phyloP scores from a whole-genome alignment of 2,113 vertebrate genomes.

The Suricata suricatta region DNA sequence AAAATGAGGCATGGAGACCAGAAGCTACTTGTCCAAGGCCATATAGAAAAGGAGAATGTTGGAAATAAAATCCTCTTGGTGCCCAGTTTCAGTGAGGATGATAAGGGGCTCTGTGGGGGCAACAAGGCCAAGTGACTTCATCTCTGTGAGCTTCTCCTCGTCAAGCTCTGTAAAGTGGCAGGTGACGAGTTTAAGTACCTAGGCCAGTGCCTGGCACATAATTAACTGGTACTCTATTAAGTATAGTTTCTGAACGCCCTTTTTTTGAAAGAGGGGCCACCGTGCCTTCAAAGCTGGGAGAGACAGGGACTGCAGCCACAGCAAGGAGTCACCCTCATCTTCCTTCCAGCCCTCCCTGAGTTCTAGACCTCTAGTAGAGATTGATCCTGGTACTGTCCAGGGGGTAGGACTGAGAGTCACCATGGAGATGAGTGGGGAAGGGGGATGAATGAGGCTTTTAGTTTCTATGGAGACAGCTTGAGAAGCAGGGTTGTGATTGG shows the following conservation, averaged over 20 bases:
- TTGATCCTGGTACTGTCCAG: background rate
- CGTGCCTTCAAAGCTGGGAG: background rate
- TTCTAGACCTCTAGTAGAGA: conserved; percentile 30
- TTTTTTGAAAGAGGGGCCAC: background rate
- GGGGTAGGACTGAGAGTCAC: conserved; percentile 20
- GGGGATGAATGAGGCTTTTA: background rate
- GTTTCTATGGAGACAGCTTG: conserved; percentile 58
- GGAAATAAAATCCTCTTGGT: conserved; percentile 38
- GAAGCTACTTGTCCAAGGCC: background rate
- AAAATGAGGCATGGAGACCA: background rate
- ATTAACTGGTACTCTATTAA: background rate
- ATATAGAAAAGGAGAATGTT: conserved; percentile 13
- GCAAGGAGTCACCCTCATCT: background rate
- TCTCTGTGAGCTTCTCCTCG: background rate
- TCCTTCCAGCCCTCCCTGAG: background rate
- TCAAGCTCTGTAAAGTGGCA: background rate
- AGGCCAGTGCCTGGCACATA: background rate
- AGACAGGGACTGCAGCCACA: background rate
- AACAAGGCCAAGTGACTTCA: conserved; percentile 1
- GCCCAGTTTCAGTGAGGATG: conserved; percentile 15
- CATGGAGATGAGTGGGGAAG: conserved; percentile 36
- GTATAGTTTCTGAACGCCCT: background rate
- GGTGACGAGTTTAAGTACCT: background rate
- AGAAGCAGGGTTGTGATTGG: conserved; percentile 13
- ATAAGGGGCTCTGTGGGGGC: background rate